Percentiles rank a stretch among this genome's conserved stretches.
phyloP scores from a whole-genome alignment of 2,113 vertebrate genomes.

The Petaurus breviceps region DNA sequence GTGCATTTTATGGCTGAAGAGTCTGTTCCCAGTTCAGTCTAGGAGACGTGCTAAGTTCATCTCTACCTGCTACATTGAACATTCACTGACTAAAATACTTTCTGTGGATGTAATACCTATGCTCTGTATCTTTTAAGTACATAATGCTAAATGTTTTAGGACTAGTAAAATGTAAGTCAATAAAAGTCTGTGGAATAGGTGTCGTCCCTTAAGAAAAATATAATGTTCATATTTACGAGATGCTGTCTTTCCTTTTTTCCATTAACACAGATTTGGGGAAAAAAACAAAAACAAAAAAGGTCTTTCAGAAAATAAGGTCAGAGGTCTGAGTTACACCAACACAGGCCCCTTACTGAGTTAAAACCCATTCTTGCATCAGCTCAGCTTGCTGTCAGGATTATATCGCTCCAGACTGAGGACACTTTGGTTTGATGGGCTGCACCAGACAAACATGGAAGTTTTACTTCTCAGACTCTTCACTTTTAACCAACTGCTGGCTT shows the following conservation, averaged over 20 bases:
- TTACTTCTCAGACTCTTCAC: not conserved
- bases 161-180: constrained; percentile 69
- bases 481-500: not conserved
- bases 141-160: constrained; percentile 81
- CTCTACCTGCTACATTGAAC: constrained; percentile 88
- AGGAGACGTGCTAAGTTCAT: constrained; percentile 83
- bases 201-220: constrained; percentile 44
- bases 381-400: constrained; percentile 11
- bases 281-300: constrained; percentile 22
- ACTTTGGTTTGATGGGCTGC: not conserved
- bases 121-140: constrained; percentile 80
- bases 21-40: constrained; percentile 84
- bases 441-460: not conserved
- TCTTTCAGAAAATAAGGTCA: constrained; percentile 22
- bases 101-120: constrained; percentile 77
- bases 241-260: not conserved
- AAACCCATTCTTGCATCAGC: not conserved
- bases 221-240: not conserved
- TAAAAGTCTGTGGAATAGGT: constrained; percentile 58
- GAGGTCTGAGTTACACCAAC: not conserved
- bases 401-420: not conserved
- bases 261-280: constrained; percentile 11
- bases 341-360: constrained; percentile 16
- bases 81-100: constrained; percentile 84
- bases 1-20: constrained; percentile 88